These are phyloP conservation scores for Halotydeus destructor DNA, from an alignment of 1,140 invertebrate genomes.

Conservation along the genomic window DNA sequence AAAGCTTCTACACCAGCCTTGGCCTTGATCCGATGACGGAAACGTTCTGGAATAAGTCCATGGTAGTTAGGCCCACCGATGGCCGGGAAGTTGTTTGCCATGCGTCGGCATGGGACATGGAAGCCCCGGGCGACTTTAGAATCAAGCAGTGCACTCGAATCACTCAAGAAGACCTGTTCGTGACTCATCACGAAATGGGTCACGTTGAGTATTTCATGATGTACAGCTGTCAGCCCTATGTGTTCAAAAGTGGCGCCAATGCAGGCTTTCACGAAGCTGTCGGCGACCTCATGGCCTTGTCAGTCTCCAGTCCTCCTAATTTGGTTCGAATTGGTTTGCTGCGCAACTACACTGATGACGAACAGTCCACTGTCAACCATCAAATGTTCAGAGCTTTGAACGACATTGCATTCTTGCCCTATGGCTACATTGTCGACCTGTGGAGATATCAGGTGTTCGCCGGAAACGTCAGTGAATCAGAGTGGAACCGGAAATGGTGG, in stretches of 20 bases:
- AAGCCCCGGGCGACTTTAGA: slow-evolving; percentile 57
- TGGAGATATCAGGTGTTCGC: slow-evolving; percentile 76
- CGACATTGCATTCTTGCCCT: slow-evolving; percentile 71
- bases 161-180: slow-evolving; percentile 45
- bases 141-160: slow-evolving; percentile 72
- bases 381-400: slow-evolving; percentile 55
- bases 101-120: slow-evolving; percentile 78
- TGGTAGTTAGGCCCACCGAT: slow-evolving; percentile 33
- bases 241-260: slow-evolving; percentile 62
- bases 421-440: slow-evolving; percentile 59
- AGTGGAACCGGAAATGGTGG: slow-evolving; percentile 64
- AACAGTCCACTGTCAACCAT: slow-evolving; percentile 53
- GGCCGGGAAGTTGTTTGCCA: slow-evolving; percentile 55
- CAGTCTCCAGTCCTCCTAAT: slow-evolving; percentile 45
- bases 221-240: slow-evolving; percentile 47
- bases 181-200: slow-evolving; percentile 70
- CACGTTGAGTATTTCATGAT: slow-evolving; percentile 65
- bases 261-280: slow-evolving; percentile 77
- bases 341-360: slow-evolving; percentile 29
- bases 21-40: slow-evolving; percentile 57
- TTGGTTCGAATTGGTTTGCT: slow-evolving; percentile 32
- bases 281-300: slow-evolving; percentile 69
- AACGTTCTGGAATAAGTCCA: slow-evolving; percentile 31
- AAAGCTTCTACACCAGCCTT: slow-evolving; percentile 65
- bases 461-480: slow-evolving; percentile 38